Evolutionary conservation across 2,797 vertebrate species (phyloP).

Genomic region (Valencia hispanica): DNA sequence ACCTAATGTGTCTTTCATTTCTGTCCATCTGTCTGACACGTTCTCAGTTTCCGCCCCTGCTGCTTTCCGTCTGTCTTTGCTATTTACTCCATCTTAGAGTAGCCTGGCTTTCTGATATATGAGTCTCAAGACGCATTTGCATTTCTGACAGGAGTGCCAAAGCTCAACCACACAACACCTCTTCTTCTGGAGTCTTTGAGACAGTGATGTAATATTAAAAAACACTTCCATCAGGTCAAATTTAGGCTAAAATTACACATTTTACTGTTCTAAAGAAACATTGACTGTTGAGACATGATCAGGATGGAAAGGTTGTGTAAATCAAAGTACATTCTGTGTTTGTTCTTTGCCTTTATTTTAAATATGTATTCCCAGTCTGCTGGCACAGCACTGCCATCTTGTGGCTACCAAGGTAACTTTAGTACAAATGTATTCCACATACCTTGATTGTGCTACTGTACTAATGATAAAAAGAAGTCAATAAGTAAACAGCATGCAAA

Average conservation of each 20-base stretch:
- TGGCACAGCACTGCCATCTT: constrained; percentile 22
- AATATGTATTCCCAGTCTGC: neutral
- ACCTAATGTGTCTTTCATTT: constrained; percentile 2
- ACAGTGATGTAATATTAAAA: constrained; percentile 9
- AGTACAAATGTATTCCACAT: neutral
- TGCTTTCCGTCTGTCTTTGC: constrained; percentile 51
- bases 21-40: constrained; percentile 29
- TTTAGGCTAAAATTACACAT: neutral
- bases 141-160: constrained; percentile 2
- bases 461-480: too few relatives aligned
- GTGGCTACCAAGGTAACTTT: constrained; percentile 28
- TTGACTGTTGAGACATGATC: neutral
- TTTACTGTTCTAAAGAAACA: neutral
- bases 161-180: constrained; percentile 2
- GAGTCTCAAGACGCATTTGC: constrained; percentile 16
- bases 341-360: constrained; percentile 4
- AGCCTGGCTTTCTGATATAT: constrained; percentile 26
- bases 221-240: neutral
- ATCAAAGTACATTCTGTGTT: neutral
- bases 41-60: constrained; percentile 47
- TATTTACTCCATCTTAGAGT: constrained; percentile 39
- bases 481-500: neutral
- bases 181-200: constrained; percentile 14
- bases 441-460: neutral
- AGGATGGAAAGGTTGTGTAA: neutral